Conservation (phyloP, 1,140 invertebrate genomes). For the Tetraneura akinire region DNA sequence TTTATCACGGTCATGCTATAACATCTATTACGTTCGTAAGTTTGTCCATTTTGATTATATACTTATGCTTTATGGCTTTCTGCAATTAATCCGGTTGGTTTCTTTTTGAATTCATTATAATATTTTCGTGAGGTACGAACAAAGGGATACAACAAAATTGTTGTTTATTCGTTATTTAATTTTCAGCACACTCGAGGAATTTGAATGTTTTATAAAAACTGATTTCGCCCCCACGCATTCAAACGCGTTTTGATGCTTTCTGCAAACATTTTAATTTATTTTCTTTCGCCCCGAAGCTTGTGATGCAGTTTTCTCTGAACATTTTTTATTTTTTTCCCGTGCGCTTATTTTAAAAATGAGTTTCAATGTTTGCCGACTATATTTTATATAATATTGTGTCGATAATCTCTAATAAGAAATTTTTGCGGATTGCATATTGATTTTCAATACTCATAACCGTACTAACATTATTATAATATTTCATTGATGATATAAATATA, state of each 20-base stretch:
- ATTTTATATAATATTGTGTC: not conserved
- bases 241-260: slow-evolving; percentile 2
- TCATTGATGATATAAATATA: too few relatives aligned
- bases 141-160: not conserved
- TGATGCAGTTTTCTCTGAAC: not conserved
- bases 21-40: not conserved
- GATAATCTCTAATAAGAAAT: not conserved
- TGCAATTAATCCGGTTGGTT: slow-evolving; percentile 26
- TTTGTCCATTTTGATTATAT: not conserved
- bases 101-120: slow-evolving; percentile 18
- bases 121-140: not conserved
- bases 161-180: slow-evolving; percentile 36
- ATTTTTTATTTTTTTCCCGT: not conserved
- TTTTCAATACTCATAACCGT: too few relatives aligned
- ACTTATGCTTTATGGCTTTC: not conserved
- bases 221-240: slow-evolving; percentile 7
- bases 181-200: slow-evolving; percentile 24
- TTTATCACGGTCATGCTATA: too few relatives aligned
- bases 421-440: too few relatives aligned
- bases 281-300: not conserved
- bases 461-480: too few relatives aligned
- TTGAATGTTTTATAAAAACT: slow-evolving; percentile 24
- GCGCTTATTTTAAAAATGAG: not conserved
- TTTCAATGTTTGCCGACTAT: not conserved
- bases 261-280: slow-evolving; percentile 31